Conservation (phyloP, 2,113 vertebrate genomes). For the Anseranas semipalmata region DNA sequence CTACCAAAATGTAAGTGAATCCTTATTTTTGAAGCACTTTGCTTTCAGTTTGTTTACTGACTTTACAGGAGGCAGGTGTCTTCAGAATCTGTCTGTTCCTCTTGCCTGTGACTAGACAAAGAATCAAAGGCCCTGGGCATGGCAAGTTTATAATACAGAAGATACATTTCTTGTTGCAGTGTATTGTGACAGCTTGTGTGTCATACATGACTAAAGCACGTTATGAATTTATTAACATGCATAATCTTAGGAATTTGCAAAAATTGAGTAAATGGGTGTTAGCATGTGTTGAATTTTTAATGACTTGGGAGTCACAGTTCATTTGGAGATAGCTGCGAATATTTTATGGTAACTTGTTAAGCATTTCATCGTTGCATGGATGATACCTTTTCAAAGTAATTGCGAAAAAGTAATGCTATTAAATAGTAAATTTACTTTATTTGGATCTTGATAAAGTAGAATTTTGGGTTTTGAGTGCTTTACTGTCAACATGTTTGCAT, state of each 20-base stretch:
- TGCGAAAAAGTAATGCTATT: not conserved
- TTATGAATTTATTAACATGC: rapidly evolving
- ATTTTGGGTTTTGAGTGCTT: not conserved
- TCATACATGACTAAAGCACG: not conserved
- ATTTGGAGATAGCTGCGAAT: not conserved
- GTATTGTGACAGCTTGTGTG: not conserved
- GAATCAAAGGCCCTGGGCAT: not conserved
- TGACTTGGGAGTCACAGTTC: not conserved
- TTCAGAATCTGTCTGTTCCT: not conserved
- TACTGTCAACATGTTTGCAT: rapidly evolving
- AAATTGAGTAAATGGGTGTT: not conserved
- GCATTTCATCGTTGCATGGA: not conserved
- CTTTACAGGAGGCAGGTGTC: not conserved
- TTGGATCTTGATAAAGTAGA: not conserved
- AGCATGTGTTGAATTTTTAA: not conserved
- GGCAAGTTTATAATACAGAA: not conserved
- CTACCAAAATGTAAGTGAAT: constrained; percentile 93
- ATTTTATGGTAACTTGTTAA: not conserved
- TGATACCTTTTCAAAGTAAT: not conserved
- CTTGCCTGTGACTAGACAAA: not conserved
- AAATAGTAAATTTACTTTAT: not conserved
- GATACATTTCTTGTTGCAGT: not conserved
- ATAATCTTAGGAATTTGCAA: not conserved
- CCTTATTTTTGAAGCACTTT: not conserved
- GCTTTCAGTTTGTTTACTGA: not conserved